Evolutionary conservation across 2,888 invertebrate genomes (phyloP), one percentile per base, ranked within the genome.

Genomic region (Leucophenga maculata): DNA sequence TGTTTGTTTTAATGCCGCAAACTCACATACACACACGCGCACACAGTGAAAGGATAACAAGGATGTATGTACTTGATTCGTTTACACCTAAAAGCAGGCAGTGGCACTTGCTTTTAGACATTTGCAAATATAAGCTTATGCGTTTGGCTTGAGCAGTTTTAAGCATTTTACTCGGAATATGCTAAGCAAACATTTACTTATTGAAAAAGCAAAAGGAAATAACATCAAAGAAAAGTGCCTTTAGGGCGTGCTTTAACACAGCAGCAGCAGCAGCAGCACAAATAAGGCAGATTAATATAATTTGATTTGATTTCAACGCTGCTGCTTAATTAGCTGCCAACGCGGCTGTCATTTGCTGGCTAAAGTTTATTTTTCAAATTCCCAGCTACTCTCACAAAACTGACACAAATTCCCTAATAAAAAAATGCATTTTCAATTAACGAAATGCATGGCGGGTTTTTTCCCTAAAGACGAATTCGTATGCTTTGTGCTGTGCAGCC

Each of bases 341-440:
- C 20, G 3, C 50, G n/a, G 16, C 18, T 50, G n/a, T 50, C n/a
- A 18, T 50, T 50, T 16, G 50, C 11, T 48, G 3, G 48, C 3
- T 32, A 32, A 32, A 13, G 16, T 50, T 50, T 18, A 20, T 60
- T 2, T 60, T 39, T 39, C 39, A 1, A 11, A 6, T 39, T 39
- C 11, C 8, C 39, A 39, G 39, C 1, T 11, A 39, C 4, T 31
- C 16, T 20, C 39, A 16, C 4, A 44, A 16, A 20, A 0, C 6
- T 26, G 26, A 48, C 46, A 64, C 48, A 46, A 22, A 46, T 64
- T 64, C 44, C 48, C 22, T 46, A 64, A 64, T 64, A 46, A 46
- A 48, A n/a, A 64, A 22, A 22, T 46, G 62, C 62, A 64, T 64
- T 64, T 64, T 64, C 62, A 64, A 64, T 64, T 64, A 64, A 46